These are phyloP conservation scores for Endomychus coccineus DNA, from an alignment of 2,888 invertebrate species.

Conservation along the genomic window DNA sequence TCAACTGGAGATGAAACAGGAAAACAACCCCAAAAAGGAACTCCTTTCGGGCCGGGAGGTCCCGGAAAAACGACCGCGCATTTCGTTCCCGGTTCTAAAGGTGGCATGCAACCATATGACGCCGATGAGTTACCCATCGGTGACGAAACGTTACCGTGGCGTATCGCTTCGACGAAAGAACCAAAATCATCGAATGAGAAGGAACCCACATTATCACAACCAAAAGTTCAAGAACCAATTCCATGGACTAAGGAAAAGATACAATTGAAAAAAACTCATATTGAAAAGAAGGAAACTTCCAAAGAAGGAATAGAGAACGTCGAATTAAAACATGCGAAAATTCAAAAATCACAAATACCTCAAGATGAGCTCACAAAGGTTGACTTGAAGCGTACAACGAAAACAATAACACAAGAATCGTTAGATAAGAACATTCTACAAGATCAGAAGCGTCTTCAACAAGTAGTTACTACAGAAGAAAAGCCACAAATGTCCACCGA, in stretches of 20 bases:
- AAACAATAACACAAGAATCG: too few species aligned
- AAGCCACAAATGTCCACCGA: too few species aligned
- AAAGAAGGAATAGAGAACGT: constrained; percentile 44
- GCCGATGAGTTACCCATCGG: constrained; percentile 46
- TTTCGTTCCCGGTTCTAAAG: constrained; percentile 33
- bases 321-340: constrained; percentile 38
- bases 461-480: too few species aligned
- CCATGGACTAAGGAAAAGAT: constrained; percentile 62
- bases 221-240: constrained; percentile 28
- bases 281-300: constrained; percentile 38
- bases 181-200: constrained; percentile 29
- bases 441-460: too few species aligned
- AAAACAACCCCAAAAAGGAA: constrained; percentile 25
- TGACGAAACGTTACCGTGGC: constrained; percentile 52
- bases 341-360: background rate
- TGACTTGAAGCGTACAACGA: constrained; percentile 4
- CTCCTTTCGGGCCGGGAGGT: constrained; percentile 34
- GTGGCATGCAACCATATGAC: constrained; percentile 36
- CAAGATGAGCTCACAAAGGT: constrained; percentile 6
- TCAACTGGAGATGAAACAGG: constrained; percentile 33
- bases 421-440: too few species aligned
- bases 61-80: constrained; percentile 33
- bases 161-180: constrained; percentile 30
- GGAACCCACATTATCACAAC: constrained; percentile 13
- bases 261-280: constrained; percentile 46